Evolutionary conservation across 2,888 invertebrate genomes (phyloP).

Genomic region (Erannis defoliaria): DNA sequence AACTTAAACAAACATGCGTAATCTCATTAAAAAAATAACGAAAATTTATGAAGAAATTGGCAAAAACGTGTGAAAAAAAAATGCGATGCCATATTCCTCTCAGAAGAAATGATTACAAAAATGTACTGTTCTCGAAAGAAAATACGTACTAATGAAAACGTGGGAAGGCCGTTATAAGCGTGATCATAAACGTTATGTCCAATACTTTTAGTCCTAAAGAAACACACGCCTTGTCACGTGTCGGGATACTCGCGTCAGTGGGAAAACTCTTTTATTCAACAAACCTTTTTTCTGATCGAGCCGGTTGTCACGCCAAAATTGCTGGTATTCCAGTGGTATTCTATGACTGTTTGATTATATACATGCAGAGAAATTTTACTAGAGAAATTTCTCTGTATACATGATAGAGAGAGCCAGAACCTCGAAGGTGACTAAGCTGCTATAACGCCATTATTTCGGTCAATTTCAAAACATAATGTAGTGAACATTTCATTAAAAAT

Average conservation of each 20-base stretch:
- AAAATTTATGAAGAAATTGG: too few species aligned
- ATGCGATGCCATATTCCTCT: too few species aligned
- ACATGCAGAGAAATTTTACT: too few species aligned
- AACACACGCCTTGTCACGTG: not conserved
- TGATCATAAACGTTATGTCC: not conserved
- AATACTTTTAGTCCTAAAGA: conserved; percentile 11
- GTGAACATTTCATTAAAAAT: not conserved
- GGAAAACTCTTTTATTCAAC: not conserved
- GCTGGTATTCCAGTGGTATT: too few species aligned
- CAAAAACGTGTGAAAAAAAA: too few species aligned
- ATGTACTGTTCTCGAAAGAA: not conserved
- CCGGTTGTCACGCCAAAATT: not conserved
- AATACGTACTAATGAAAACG: conserved; percentile 1
- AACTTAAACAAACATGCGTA: too few species aligned
- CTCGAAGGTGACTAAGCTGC: not conserved
- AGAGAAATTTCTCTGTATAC: too few species aligned
- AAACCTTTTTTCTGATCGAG: not conserved
- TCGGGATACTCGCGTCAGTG: not conserved
- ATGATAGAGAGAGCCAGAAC: too few species aligned
- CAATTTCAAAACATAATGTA: not conserved
- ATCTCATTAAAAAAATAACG: too few species aligned
- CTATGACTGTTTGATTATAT: too few species aligned
- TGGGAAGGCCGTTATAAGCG: not conserved
- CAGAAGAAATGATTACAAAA: not conserved
- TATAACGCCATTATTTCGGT: not conserved